Conservation (phyloP, 1,140 invertebrate species). For the Artemia franciscana region DNA sequence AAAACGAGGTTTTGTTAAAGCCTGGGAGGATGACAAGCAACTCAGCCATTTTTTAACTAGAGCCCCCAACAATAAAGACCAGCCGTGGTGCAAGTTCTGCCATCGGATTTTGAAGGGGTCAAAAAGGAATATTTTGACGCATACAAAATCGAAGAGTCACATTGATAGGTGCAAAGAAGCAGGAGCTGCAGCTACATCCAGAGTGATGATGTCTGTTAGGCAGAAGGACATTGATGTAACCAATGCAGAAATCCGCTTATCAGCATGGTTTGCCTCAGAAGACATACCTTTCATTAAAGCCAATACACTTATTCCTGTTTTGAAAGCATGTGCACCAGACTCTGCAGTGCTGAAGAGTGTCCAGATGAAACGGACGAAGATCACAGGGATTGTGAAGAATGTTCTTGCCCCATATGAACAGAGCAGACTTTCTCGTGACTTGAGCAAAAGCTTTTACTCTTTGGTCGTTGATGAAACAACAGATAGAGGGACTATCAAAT, state of each 20-base stretch:
- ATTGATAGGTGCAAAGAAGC: neutral
- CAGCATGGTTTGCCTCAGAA: neutral
- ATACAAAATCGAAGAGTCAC: neutral
- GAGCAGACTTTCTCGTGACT: neutral
- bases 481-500: neutral
- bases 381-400: neutral
- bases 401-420: neutral
- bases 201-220: neutral
- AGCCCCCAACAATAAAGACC: neutral
- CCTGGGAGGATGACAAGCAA: neutral
- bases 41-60: neutral
- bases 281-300: neutral
- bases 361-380: neutral
- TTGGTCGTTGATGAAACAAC: neutral
- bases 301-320: neutral
- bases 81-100: neutral
- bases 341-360: neutral
- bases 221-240: neutral
- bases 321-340: neutral
- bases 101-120: neutral
- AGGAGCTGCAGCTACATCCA: neutral
- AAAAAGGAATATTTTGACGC: neutral
- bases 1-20: neutral
- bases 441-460: neutral
- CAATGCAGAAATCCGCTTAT: neutral